These are phyloP conservation scores for Petrocephalus schoutedeni DNA, from an alignment of 2,797 vertebrate species.

Conservation along the genomic window DNA sequence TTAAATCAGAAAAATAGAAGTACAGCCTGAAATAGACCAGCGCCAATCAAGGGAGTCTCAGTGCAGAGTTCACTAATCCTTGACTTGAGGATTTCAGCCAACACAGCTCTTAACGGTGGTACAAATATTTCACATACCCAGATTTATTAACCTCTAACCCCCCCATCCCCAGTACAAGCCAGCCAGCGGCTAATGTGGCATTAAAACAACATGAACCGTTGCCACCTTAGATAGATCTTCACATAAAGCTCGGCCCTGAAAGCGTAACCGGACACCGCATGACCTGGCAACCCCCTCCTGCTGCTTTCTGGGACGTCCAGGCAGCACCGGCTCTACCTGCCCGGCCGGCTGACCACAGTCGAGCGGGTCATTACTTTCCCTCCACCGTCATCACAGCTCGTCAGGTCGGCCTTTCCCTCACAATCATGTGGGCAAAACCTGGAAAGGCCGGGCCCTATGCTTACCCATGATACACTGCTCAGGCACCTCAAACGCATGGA, in stretches of 20 bases:
- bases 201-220: not conserved
- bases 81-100: not conserved
- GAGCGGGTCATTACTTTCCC: conserved; percentile 14
- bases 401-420: not conserved
- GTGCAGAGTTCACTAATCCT: not conserved
- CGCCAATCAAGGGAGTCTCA: not conserved
- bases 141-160: not conserved
- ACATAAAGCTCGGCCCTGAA: not conserved
- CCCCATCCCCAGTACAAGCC: not conserved
- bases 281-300: conserved; percentile 8
- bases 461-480: not conserved
- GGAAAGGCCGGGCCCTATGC: not conserved
- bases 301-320: not conserved
- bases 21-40: not conserved
- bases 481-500: not conserved
- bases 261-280: not conserved
- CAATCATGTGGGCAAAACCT: not conserved
- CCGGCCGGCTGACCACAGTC: not conserved
- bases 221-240: not conserved
- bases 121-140: not conserved
- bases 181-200: not conserved
- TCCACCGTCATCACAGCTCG: conserved; percentile 13
- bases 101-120: not conserved
- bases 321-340: not conserved
- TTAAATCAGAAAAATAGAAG: not conserved